Evolutionary conservation across 2,113 vertebrate species (phyloP).

Genomic region (Tetraodon nigroviridis): DNA sequence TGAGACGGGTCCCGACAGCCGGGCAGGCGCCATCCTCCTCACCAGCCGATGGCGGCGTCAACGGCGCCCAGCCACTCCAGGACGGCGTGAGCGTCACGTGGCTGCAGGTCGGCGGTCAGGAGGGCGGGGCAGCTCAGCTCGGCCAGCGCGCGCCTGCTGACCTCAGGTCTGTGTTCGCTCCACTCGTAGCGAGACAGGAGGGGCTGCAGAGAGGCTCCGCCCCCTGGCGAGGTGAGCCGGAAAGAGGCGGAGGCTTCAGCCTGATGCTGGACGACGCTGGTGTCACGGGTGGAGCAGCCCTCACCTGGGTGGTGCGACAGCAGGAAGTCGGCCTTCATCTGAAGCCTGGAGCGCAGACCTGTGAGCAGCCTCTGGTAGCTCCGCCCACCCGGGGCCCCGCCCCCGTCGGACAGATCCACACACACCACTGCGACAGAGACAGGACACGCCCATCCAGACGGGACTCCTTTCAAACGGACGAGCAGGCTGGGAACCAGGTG

Average conservation of each 20-base stretch:
- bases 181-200: constrained; percentile 79
- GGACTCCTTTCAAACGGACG: too few species aligned
- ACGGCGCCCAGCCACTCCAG: constrained; percentile 91
- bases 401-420: constrained; percentile 79
- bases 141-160: constrained; percentile 57
- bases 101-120: constrained; percentile 55
- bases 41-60: constrained; percentile 74
- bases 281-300: too few species aligned
- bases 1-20: neutral
- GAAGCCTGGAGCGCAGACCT: constrained; percentile 82
- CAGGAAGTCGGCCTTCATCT: constrained; percentile 81
- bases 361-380: constrained; percentile 77
- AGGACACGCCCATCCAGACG: too few species aligned
- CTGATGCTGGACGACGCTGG: too few species aligned
- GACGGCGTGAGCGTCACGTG: constrained; percentile 75
- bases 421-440: constrained; percentile 62
- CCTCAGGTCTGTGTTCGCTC: constrained; percentile 71
- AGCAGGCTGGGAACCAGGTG: too few species aligned
- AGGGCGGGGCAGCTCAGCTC: constrained; percentile 76
- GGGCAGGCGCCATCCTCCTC: constrained; percentile 38
- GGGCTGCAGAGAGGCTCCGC: constrained; percentile 66
- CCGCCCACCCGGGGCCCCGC: constrained; percentile 76
- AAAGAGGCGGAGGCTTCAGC: neutral
- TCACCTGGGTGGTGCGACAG: constrained; percentile 57
- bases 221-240: constrained; percentile 25